Evolutionary conservation across 2,797 vertebrate species (phyloP), one percentile per base, ranked within the genome.

Genomic region (Paedocypris micromegethes): DNA sequence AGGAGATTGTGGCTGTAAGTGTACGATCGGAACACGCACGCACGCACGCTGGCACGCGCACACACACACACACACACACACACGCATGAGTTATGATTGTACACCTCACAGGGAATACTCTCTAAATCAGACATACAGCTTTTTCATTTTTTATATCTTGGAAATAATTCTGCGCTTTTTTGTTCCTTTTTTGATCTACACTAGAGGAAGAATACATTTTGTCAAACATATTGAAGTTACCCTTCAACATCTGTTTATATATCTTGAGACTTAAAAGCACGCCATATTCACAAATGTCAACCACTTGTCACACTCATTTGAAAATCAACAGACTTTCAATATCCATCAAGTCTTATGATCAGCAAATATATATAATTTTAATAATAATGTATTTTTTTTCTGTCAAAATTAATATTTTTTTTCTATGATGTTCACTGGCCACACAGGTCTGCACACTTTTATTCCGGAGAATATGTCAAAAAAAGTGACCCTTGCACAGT

Each of bases 1-100:
- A 2, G 90, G 90, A 58, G 93, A 95, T 1, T 99, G 96, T 76
- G 85, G 93, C 46, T 92, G 96, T 98, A 79, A 95, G 95, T 91
- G 55, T 42, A 51, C 1, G 1, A 8, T 38, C 7, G n/a, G 2
- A 48, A 38, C 6, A 4, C 65, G 23, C 52, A 64, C 58, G 59
- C 50, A 46, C 54, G 46, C 23, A 58, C 43, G 45, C 9, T 23
- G 23, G 23, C 52, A 64, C 58, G 59, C 6, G 54, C 56, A 48
- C 55, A 6, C 4, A 44, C 37, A 47, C 38, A 58, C 50, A 46
- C 54, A 51, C 23, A 58, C 43, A 49, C 9, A 60, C 7, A 45
- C 42, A 3, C 6, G 38, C 41, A 37, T 37, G 7, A 51, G 47
- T 45, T 44, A 59, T 45, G 8, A 51, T 42, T 23, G 9, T 48